Conservation (phyloP, 2,113 vertebrate genomes). For the Speoplatyrhinus poulsoni region DNA sequence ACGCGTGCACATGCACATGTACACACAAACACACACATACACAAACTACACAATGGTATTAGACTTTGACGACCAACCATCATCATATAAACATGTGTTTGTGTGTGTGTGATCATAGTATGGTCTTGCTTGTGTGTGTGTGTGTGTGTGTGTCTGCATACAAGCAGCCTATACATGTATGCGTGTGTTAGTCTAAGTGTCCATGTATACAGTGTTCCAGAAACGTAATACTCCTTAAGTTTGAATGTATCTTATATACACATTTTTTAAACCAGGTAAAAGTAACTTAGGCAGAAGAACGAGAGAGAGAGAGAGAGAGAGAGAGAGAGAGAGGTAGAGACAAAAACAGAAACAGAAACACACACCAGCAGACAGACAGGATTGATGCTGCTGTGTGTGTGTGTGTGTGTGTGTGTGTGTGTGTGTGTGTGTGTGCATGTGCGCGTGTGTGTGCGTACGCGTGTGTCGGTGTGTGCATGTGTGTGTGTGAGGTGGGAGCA, state of each 20-base stretch:
- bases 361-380: neutral
- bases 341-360: neutral
- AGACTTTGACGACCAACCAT: too few species aligned
- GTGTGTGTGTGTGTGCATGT: neutral
- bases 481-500: conserved; percentile 25
- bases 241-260: conserved; percentile 14
- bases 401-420: neutral
- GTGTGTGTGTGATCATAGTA: neutral
- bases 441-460: neutral
- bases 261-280: conserved; percentile 3
- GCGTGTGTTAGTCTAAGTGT: neutral
- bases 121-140: too few species aligned
- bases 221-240: conserved; percentile 25
- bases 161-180: neutral
- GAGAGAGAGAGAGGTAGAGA: conserved; percentile 22
- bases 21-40: too few species aligned
- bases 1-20: too few species aligned
- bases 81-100: too few species aligned
- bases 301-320: conserved; percentile 21
- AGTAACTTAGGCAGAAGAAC: conserved; percentile 39
- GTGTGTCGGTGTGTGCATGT: neutral
- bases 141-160: conserved; percentile 2
- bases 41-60: too few species aligned
- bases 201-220: too few species aligned
- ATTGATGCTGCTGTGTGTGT: neutral